phyloP scores from a whole-genome alignment of 2,888 invertebrate genomes.

The Apantesis nais region DNA sequence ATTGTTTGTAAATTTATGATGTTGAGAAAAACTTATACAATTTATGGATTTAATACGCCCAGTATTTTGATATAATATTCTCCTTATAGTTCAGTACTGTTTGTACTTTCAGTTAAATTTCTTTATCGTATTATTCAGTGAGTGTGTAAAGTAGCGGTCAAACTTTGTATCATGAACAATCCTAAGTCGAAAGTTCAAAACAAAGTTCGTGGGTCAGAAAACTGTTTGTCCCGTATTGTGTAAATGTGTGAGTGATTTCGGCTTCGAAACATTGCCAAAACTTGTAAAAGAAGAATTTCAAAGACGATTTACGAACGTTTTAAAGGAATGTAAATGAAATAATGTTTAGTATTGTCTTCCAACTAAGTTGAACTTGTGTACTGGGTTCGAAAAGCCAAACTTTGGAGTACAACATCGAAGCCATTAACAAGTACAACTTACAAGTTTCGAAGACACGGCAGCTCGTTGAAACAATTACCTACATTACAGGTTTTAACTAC shows the following conservation, averaged over 20 bases:
- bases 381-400: background rate
- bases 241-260: background rate
- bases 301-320: background rate
- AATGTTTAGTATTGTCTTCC: background rate
- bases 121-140: constrained; percentile 4
- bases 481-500: no score
- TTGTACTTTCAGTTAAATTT: background rate
- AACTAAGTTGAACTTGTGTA: background rate
- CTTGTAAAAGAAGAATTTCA: background rate
- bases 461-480: background rate
- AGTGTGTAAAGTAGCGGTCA: constrained; percentile 9
- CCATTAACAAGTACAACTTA: background rate
- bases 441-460: background rate
- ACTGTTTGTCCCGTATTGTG: background rate
- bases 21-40: no score
- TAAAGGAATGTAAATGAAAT: background rate
- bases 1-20: no score
- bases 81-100: background rate
- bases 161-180: background rate
- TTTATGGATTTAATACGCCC: no score
- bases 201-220: background rate
- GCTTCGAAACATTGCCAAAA: background rate
- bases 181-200: constrained; percentile 16
- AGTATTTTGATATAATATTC: no score
- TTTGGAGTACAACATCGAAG: background rate